Base-by-base conservation (phyloP, 2,797 vertebrate species). In the Amazona ochrocephala region DNA sequence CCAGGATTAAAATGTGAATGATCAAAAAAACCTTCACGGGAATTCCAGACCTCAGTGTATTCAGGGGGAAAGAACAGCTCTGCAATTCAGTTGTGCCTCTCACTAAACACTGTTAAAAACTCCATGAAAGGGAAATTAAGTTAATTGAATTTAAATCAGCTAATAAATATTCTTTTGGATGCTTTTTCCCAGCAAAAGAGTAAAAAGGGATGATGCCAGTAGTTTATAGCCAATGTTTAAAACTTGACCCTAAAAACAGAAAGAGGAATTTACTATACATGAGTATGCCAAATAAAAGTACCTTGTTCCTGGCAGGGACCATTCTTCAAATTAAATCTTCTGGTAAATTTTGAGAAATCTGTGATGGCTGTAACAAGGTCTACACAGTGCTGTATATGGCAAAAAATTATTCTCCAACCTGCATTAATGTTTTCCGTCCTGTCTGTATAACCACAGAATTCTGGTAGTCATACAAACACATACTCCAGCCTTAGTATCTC, bases 111-210 rank as follows among this genome's bases (percentile, higher is more conserved):
- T 58, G 62, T 81, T 78, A 62, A 90, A 87, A 93, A 72, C 62
- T 60, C 66, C 62, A 78, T 47, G 76, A 86, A 90, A 88, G 34
- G 54, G 54, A 93, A 89, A 85, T 65, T 0, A 89, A 94, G 60
- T 62, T 90, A 89, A 92, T 0, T 54, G 41, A 75, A 92, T 88
- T 85, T 91, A 88, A 86, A 94, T 68, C 70, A 72, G 62, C 37
- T 78, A 81, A 86, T 51, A 96, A 89, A 77, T 84, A 90, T 51
- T 88, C 24, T 61, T 90, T 76, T 47, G 68, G 50, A 73, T 73
- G 76, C 12, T 54, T 88, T 74, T 37, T 88, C 60, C 50, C 50
- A 85, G 30, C 13, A 68, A 89, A 48, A 81, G 61, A 53, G 1
- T n/a, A 41, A 62, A 67, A 78, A n/a, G 13, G 53, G 41, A 81